Conservation (phyloP, 2,888 invertebrate species). For the Cheiracanthium punctorium region DNA sequence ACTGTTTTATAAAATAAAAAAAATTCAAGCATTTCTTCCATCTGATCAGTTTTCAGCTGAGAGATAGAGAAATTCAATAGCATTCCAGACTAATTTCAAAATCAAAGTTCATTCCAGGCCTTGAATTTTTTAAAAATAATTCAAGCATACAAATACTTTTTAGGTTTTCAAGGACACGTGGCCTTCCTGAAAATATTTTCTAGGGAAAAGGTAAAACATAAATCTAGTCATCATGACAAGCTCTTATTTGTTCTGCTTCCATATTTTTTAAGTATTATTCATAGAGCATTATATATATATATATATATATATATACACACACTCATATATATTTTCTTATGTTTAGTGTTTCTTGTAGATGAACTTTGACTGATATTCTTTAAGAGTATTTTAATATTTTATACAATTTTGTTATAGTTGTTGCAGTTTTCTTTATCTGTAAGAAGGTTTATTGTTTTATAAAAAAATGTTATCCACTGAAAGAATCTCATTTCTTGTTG, state of each 20-base stretch:
- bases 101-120: too few species aligned
- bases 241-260: not conserved
- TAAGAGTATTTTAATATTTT: conserved; percentile 3
- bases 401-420: conserved; percentile 17
- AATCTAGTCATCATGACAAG: not conserved
- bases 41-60: too few species aligned
- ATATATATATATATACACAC: not conserved
- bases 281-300: not conserved
- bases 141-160: too few species aligned
- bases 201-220: not conserved
- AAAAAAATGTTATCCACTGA: not conserved
- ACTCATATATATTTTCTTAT: not conserved
- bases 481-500: not conserved
- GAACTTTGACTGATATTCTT: not conserved
- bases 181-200: too few species aligned
- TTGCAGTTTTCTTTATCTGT: not conserved
- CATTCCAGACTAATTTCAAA: too few species aligned
- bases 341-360: not conserved
- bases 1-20: too few species aligned
- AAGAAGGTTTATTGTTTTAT: not conserved
- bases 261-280: conserved; percentile 1
- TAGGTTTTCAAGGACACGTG: too few species aligned
- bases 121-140: too few species aligned
- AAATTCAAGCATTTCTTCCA: too few species aligned
- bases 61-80: too few species aligned